Base-by-base conservation (phyloP, 2,797 vertebrate species). In the Oryzias dopingdopingensis region DNA sequence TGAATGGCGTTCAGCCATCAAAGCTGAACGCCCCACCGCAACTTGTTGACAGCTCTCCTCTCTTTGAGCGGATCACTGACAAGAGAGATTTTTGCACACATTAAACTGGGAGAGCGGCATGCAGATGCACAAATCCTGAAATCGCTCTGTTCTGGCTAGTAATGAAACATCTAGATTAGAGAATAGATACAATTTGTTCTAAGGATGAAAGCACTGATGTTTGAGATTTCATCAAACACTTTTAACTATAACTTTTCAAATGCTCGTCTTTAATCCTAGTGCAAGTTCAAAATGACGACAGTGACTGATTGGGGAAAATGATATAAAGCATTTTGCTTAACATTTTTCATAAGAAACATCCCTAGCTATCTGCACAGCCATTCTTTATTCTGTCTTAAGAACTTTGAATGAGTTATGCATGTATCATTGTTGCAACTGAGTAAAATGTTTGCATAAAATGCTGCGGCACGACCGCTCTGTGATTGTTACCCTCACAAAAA, bases 1-100 rank as follows among this genome's bases (percentile, higher is more conserved):
- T 65, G 72, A 67, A 79, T 76, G 66, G 67, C 57, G 65, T 79
- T 67, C 67, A 77, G 59, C 70, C 72, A 60, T 57, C 15, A 55
- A 59, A 69, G 77, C 72, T 41, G 49, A 75, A 63, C 64, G 74
- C 56, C 65, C 64, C 29, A 4, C 65, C 72, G 49, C 65, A 72
- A 72, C 72, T 70, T 71, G 77, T 58, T 64, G 66, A 67, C 5
- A 57, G 50, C 48, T 68, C 60, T 20, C 45, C 54, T 61, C 1
- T 29, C 72, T 67, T 51, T 16, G 50, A 82, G 58, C 71, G 64
- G 61, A 67, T 54, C 45, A 74, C 62, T 43, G 58, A 79, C 79
- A 72, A 73, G 59, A 61, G 65, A 51, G 66, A 37, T 56, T 65
- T 68, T 57, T 40, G 20, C 56, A 62, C 59, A 49, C 56, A 44